These are phyloP conservation scores for Nephrotoma flavescens DNA, from an alignment of 2,888 invertebrate genomes.

Conservation along the genomic window DNA sequence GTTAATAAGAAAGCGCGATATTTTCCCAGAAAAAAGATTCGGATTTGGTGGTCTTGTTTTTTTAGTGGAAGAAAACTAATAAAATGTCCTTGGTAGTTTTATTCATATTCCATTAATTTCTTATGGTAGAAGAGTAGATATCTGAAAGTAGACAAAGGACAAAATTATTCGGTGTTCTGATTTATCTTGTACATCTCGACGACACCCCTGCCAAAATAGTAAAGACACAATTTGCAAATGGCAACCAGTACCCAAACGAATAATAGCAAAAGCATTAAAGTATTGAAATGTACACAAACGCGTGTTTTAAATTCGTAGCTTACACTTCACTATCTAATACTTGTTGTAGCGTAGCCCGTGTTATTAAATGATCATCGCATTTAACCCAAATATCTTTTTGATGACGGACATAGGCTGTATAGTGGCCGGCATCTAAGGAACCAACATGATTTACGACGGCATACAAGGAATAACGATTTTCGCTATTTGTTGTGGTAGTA, in stretches of 20 bases:
- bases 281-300: not conserved
- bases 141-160: conserved; percentile 38
- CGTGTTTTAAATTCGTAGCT: not conserved
- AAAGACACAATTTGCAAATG: too few species aligned
- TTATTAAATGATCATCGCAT: conserved; percentile 92
- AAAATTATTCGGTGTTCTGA: not conserved
- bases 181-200: not conserved
- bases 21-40: not conserved
- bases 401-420: conserved; percentile 91
- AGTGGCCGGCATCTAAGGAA: conserved; percentile 81
- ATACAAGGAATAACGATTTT: conserved; percentile 82
- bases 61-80: not conserved
- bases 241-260: too few species aligned
- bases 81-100: conserved; percentile 10
- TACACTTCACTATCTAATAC: conserved; percentile 94
- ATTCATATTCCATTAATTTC: conserved; percentile 77
- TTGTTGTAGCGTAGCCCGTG: conserved; percentile 71
- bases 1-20: not conserved
- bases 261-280: too few species aligned
- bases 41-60: not conserved
- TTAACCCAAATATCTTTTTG: conserved; percentile 88
- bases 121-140: conserved; percentile 95
- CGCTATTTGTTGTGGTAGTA: conserved; percentile 25
- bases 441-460: conserved; percentile 96
- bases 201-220: not conserved